Percentiles rank a stretch among this genome's conserved stretches.
phyloP scores from a whole-genome alignment of 2,113 vertebrate species.

The Pelobates fuscus region DNA sequence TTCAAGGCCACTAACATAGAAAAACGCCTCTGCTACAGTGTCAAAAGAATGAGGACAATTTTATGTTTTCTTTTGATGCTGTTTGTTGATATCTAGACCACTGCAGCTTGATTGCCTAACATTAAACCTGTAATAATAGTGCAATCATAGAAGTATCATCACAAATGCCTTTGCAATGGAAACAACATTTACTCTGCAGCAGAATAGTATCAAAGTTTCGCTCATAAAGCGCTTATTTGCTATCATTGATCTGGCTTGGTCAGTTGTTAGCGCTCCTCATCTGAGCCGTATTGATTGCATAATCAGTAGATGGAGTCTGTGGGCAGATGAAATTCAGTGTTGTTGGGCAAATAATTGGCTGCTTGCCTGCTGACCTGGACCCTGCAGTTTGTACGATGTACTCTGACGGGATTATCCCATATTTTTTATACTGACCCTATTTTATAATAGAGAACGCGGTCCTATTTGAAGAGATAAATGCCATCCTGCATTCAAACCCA shows the following conservation, averaged over 20 bases:
- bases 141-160: slow-evolving; percentile 99
- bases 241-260: slow-evolving; percentile 96
- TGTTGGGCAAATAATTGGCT: slow-evolving; percentile 97
- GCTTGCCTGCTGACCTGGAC: slow-evolving; percentile 91
- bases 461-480: slow-evolving; percentile 81
- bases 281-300: slow-evolving; percentile 96
- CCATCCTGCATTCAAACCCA: slow-evolving; percentile 71
- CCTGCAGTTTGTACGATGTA: slow-evolving; percentile 79
- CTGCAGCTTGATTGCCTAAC: slow-evolving; percentile 99
- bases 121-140: slow-evolving; percentile 99
- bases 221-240: slow-evolving; percentile 97
- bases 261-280: slow-evolving; percentile 99
- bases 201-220: slow-evolving; percentile 98
- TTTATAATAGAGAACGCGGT: slow-evolving; percentile 66
- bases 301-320: slow-evolving; percentile 94
- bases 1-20: slow-evolving; percentile 82
- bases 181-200: slow-evolving; percentile 86
- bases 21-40: slow-evolving; percentile 86
- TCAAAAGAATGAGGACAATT: slow-evolving; percentile 97
- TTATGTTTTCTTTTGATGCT: slow-evolving; percentile 91
- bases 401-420: slow-evolving; percentile 64
- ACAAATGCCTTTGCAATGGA: slow-evolving; percentile 84
- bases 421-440: slow-evolving; percentile 76
- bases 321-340: slow-evolving; percentile 97
- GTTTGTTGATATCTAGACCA: slow-evolving; percentile 99